Base-by-base conservation (phyloP, 2,797 vertebrate species). In the Tiaroga cobitis region DNA sequence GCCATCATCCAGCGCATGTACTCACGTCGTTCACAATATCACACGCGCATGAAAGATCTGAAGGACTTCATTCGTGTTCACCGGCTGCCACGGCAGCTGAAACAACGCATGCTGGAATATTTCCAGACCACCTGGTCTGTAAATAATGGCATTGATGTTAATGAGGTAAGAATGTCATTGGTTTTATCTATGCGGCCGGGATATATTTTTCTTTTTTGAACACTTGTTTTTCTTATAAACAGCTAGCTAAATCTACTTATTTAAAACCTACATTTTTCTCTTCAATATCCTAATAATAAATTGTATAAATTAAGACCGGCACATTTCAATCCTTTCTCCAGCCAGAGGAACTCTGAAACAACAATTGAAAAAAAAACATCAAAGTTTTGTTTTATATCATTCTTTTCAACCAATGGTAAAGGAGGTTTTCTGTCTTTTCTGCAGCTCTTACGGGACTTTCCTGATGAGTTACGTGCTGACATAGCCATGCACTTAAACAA, bases 1-100 rank as follows among this genome's bases (percentile, higher is more conserved):
- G 97, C 98, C 92, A 99, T 99, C 93, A 99, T 99, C 92, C 98
- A 99, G 94, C 97, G 98, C 37, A 98, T 99, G 98, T 99, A 99
- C 90, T 97, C 97, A 0, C 95, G 98, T 3, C 98, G 97, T 13
- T 99, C 97, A 0, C 96, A 98, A 88, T 99, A 99, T 92, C 97
- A 99, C 94, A 97, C 97, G 0, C 97, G 97, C 88, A 97, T 98
- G 96, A 98, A 97, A 90, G 98, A 99, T 93, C 95, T 99, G 90
- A 98, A 99, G 93, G 98, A 99, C 92, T 99, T 99, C 93, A 98
- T 99, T 91, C 94, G 98, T 0, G 97, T 99, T 86, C 98, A 99
- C 85, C 94, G 95, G 70, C 95, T 99, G 88, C 96, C 98, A 10
- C 96, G 97, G 93, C 96, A 97, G 86, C 97, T 99, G 91, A 99